These are phyloP conservation scores for Drosophila gunungcola DNA, from an alignment of 1,140 invertebrate genomes.

Conservation along the genomic window DNA sequence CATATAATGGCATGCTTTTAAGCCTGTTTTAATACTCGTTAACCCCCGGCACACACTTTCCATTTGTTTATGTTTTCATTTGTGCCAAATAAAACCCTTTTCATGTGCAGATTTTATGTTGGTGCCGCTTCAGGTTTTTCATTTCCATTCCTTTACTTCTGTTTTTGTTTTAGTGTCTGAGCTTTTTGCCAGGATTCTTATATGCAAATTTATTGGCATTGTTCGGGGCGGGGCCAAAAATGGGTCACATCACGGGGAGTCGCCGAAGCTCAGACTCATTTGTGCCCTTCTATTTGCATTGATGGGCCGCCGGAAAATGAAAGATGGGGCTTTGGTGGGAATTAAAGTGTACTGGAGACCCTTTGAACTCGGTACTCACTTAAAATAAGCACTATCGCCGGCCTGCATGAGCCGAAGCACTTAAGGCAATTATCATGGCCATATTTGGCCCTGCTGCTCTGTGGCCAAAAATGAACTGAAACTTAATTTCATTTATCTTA, in stretches of 20 bases:
- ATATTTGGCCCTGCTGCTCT: slow-evolving; percentile 34
- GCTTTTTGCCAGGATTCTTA: slow-evolving; percentile 47
- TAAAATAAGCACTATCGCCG: slow-evolving; percentile 33
- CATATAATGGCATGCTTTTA: slow-evolving; percentile 1
- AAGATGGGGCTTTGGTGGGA: slow-evolving; percentile 14
- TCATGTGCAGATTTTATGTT: slow-evolving; percentile 71
- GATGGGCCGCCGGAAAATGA: slow-evolving; percentile 24
- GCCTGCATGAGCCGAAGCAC: slow-evolving; percentile 39
- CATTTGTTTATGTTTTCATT: slow-evolving; percentile 68
- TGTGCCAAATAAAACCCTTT: slow-evolving; percentile 62
- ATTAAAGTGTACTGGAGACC: slow-evolving; percentile 18
- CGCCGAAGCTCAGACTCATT: slow-evolving; percentile 20
- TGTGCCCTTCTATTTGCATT: slow-evolving; percentile 38
- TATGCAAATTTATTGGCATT: slow-evolving; percentile 79
- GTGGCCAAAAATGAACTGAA: slow-evolving; percentile 62
- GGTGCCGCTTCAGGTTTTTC: slow-evolving; percentile 43
- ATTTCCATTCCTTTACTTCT: slow-evolving; percentile 16
- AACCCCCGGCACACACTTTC: slow-evolving; percentile 13
- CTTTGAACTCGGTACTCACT: slow-evolving; percentile 34
- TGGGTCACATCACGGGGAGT: slow-evolving; percentile 47
- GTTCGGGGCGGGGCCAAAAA: slow-evolving; percentile 29
- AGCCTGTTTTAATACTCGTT: slow-evolving; percentile 12
- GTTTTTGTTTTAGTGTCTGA: slow-evolving; percentile 19
- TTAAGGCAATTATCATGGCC: slow-evolving; percentile 56
- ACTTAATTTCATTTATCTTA: slow-evolving; percentile 77